Conservation (phyloP, 2,888 invertebrate species). For the Rhorus exstirpatorius region DNA sequence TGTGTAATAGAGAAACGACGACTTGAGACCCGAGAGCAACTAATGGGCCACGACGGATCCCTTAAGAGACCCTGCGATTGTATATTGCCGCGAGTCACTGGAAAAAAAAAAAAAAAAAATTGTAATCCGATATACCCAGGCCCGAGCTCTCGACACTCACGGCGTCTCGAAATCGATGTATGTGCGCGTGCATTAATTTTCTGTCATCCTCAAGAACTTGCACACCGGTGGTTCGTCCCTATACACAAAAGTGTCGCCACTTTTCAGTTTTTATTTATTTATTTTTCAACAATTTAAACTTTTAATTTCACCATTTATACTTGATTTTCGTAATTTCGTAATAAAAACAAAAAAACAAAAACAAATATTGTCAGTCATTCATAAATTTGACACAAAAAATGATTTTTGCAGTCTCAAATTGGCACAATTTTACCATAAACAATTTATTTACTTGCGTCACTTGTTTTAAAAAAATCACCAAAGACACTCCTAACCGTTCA, state of each 20-base stretch:
- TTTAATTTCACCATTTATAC: slow-evolving; percentile 21
- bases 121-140: slow-evolving; percentile 58
- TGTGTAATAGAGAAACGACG: slow-evolving; percentile 47
- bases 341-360: neutral
- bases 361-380: too few relatives aligned
- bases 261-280: slow-evolving; percentile 36
- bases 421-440: too few relatives aligned
- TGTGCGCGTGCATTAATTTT: slow-evolving; percentile 31
- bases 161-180: slow-evolving; percentile 18
- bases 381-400: too few relatives aligned
- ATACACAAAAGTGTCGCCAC: slow-evolving; percentile 1
- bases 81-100: slow-evolving; percentile 45
- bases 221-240: slow-evolving; percentile 15
- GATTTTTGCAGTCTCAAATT: too few relatives aligned
- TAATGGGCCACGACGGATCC: slow-evolving; percentile 71
- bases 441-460: too few relatives aligned
- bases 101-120: slow-evolving; percentile 44
- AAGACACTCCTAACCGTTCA: too few relatives aligned
- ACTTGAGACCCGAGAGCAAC: slow-evolving; percentile 51
- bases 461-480: too few relatives aligned
- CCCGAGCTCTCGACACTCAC: slow-evolving; percentile 56
- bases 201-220: slow-evolving; percentile 43
- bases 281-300: slow-evolving; percentile 13
- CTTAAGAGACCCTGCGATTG: slow-evolving; percentile 52
- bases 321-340: neutral